These are phyloP conservation scores for Rhizomys pruinosus DNA, from an alignment of 2,113 vertebrate species.

Conservation along the genomic window DNA sequence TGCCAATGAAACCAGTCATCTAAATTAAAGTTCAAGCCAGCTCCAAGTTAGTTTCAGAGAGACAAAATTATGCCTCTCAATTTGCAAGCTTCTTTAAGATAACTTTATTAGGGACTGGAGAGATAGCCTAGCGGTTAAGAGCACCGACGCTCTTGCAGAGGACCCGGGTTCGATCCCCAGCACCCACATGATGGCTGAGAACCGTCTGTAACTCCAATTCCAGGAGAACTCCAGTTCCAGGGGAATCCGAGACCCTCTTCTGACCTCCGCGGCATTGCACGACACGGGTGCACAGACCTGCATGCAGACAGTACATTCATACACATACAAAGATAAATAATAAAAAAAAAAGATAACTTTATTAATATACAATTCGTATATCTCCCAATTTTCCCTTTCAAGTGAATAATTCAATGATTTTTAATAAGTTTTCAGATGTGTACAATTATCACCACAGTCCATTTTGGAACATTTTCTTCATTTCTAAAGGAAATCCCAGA, in stretches of 20 bases:
- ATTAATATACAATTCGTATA: background rate
- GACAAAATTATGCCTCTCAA: background rate
- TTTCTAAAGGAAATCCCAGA: background rate
- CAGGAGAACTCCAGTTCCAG: too few relatives aligned
- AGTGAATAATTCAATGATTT: background rate
- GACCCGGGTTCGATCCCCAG: too few relatives aligned
- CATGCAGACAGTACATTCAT: too few relatives aligned
- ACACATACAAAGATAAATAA: too few relatives aligned
- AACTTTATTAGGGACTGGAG: background rate
- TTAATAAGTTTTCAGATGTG: background rate
- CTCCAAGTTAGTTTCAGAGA: background rate
- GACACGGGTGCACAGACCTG: too few relatives aligned
- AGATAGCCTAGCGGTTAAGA: too few relatives aligned
- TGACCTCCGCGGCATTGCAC: too few relatives aligned
- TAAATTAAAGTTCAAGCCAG: background rate
- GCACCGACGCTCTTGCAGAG: too few relatives aligned
- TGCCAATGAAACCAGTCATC: background rate
- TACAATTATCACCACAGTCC: background rate
- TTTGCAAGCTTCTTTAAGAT: background rate
- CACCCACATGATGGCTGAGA: too few relatives aligned
- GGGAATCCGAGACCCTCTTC: too few relatives aligned
- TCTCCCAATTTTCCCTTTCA: background rate
- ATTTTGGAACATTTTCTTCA: conserved; percentile 24
- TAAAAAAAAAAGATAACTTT: conserved; percentile 15
- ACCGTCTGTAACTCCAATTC: too few relatives aligned